Conservation (phyloP, 2,113 vertebrate species). For the Scortum barcoo region DNA sequence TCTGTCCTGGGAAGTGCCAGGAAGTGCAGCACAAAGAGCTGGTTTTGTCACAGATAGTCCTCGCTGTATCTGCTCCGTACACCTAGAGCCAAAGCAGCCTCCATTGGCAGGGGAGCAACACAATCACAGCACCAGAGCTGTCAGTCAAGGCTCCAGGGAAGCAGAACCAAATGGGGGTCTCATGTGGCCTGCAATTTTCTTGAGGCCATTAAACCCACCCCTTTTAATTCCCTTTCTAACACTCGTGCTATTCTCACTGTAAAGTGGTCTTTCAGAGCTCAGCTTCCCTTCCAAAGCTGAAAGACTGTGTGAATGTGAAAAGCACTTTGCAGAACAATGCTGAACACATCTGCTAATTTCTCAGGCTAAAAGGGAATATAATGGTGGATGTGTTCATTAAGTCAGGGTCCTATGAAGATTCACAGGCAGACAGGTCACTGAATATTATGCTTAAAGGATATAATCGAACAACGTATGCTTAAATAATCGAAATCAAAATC, state of each 20-base stretch:
- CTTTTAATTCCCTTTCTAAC: conserved; percentile 82
- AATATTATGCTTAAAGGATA: neutral
- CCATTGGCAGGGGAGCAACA: conserved; percentile 70
- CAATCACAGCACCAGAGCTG: conserved; percentile 79
- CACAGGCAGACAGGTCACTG: neutral
- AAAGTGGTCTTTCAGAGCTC: conserved; percentile 76
- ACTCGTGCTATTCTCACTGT: conserved; percentile 78
- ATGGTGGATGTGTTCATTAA: conserved; percentile 33
- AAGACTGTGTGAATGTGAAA: conserved; percentile 48
- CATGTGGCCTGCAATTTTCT: conserved; percentile 83
- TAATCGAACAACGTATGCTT: neutral
- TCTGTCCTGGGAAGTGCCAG: conserved; percentile 54
- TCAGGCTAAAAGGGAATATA: conserved; percentile 35
- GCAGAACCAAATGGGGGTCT: conserved; percentile 70
- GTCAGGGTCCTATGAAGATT: neutral
- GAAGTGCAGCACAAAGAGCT: conserved; percentile 27
- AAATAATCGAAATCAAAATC: too few relatives aligned
- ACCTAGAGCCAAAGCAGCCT: conserved; percentile 60
- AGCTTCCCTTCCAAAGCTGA: conserved; percentile 42
- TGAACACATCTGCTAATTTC: conserved; percentile 56
- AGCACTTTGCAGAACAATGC: conserved; percentile 67
- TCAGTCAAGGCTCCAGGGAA: conserved; percentile 84
- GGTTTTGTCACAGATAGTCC: conserved; percentile 47
- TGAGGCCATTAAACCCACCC: conserved; percentile 82
- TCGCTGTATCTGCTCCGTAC: conserved; percentile 31